Evolutionary conservation across 2,888 invertebrate species (phyloP).

Genomic region (Brachynemurus nebulosus): DNA sequence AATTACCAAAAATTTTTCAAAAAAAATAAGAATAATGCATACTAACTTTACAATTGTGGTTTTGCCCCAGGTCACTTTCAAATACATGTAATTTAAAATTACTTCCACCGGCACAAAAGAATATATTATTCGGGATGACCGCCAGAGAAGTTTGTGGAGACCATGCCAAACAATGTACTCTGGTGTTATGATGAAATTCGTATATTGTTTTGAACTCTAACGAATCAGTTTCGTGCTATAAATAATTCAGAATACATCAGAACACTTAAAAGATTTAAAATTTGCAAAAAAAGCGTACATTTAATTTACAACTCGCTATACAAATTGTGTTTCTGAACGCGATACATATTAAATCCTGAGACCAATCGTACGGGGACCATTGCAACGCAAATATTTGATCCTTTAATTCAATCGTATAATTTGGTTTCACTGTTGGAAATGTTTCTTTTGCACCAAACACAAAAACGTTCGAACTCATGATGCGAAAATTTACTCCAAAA

Average conservation of each 20-base stretch:
- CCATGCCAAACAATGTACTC: slow-evolving; percentile 41
- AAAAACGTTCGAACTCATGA: slow-evolving; percentile 4
- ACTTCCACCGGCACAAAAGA: slow-evolving; percentile 37
- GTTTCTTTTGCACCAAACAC: slow-evolving; percentile 7
- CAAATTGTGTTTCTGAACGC: slow-evolving; percentile 42
- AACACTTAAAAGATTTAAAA: slow-evolving; percentile 8
- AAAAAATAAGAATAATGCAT: too few species aligned
- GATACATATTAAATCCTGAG: slow-evolving; percentile 45
- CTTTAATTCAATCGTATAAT: slow-evolving; percentile 34
- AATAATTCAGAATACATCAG: background rate
- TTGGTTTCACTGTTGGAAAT: slow-evolving; percentile 27
- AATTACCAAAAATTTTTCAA: too few species aligned
- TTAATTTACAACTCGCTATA: slow-evolving; percentile 40
- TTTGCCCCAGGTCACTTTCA: slow-evolving; percentile 37
- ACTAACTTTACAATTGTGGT: slow-evolving; percentile 34
- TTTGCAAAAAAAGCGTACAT: slow-evolving; percentile 30
- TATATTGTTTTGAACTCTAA: slow-evolving; percentile 39
- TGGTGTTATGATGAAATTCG: slow-evolving; percentile 39
- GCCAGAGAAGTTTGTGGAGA: slow-evolving; percentile 47
- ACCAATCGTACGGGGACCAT: slow-evolving; percentile 49
- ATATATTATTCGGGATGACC: slow-evolving; percentile 40
- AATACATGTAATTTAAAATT: slow-evolving; percentile 42
- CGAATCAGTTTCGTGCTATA: slow-evolving; percentile 25
- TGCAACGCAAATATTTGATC: slow-evolving; percentile 42
- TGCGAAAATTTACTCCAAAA: too few species aligned